Conservation (phyloP, 2,113 vertebrate genomes). For the Halichoerus grypus region DNA sequence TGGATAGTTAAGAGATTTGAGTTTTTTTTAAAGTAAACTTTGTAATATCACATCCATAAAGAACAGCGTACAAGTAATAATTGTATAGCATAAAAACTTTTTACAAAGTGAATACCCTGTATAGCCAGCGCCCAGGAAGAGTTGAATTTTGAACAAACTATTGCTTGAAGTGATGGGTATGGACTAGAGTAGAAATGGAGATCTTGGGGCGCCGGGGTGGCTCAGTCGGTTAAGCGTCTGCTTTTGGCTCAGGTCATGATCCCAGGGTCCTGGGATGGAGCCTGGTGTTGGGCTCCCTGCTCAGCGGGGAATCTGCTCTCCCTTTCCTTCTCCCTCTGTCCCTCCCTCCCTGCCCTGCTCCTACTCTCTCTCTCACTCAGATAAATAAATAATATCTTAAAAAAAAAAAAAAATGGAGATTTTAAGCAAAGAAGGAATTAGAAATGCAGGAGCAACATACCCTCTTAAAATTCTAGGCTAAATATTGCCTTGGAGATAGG, state of each 20-base stretch:
- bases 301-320: too few species aligned
- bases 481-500: not conserved
- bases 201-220: not conserved
- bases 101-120: not conserved
- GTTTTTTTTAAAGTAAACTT: not conserved
- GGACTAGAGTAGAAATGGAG: not conserved
- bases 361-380: too few species aligned
- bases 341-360: too few species aligned
- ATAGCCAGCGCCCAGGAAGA: not conserved
- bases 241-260: not conserved
- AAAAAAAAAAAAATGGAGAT: not conserved
- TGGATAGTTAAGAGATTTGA: not conserved
- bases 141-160: conserved; percentile 8
- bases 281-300: not conserved
- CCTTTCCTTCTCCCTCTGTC: too few species aligned
- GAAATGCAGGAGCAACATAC: not conserved
- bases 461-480: not conserved
- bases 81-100: not conserved
- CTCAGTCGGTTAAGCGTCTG: not conserved
- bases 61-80: not conserved
- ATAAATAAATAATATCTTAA: too few species aligned
- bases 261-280: not conserved
- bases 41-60: not conserved
- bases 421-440: conserved; percentile 27
- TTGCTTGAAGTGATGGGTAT: not conserved